phyloP scores from a whole-genome alignment of 1,140 invertebrate genomes.

The Marisa cornuarietis region DNA sequence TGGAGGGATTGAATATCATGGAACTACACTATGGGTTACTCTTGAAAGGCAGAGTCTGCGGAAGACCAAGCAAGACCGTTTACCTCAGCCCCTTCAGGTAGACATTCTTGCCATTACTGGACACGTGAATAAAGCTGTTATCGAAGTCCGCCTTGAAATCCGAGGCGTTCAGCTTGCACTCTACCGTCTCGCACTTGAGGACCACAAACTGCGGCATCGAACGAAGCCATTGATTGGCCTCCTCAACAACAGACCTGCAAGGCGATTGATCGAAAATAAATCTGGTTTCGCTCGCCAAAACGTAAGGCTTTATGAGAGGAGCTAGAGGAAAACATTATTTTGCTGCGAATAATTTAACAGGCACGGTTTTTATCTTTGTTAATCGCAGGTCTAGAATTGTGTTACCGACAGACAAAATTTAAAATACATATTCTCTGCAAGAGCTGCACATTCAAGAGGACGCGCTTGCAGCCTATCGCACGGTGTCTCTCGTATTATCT shows the following conservation, averaged over 20 bases:
- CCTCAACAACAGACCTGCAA: slow-evolving; percentile 39
- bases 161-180: slow-evolving; percentile 32
- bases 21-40: neutral
- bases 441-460: too few species aligned
- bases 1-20: too few species aligned
- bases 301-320: neutral
- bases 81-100: slow-evolving; percentile 45
- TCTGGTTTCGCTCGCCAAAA: neutral
- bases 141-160: slow-evolving; percentile 36
- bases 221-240: slow-evolving; percentile 45
- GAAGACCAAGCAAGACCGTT: too few species aligned
- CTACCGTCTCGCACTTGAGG: slow-evolving; percentile 41
- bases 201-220: slow-evolving; percentile 36
- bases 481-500: too few species aligned
- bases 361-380: neutral
- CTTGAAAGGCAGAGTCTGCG: too few species aligned
- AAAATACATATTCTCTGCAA: too few species aligned
- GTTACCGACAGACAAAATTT: too few species aligned
- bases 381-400: too few species aligned
- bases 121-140: slow-evolving; percentile 28
- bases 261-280: neutral
- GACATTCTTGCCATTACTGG: slow-evolving; percentile 41
- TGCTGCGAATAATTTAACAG: neutral
- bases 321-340: neutral
- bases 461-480: too few species aligned